Percentiles rank a stretch among this genome's conserved stretches.
These are phyloP conservation scores for Carcina quercana DNA, from an alignment of 2,888 invertebrate species.

Conservation along the genomic window DNA sequence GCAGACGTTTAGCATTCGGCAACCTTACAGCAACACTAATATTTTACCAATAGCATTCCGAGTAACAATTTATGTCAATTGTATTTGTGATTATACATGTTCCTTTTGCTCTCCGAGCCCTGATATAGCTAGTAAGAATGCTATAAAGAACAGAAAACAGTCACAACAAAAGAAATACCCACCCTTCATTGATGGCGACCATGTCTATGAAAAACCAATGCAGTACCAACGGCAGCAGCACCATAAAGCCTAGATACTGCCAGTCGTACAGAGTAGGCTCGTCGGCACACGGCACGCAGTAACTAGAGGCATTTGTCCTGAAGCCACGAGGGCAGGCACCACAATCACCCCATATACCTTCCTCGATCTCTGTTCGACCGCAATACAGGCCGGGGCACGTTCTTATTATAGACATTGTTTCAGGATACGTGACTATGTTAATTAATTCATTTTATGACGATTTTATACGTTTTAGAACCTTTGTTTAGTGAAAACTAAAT, in stretches of 20 bases:
- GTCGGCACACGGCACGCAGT: conserved; percentile 85
- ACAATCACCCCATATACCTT: conserved; percentile 85
- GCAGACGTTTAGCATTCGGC: too few species aligned
- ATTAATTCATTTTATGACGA: too few species aligned
- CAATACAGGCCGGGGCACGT: conserved; percentile 90
- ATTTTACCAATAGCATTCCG: too few species aligned
- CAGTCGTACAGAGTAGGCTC: conserved; percentile 90
- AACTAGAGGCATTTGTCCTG: conserved; percentile 80
- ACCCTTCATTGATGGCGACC: conserved; percentile 84
- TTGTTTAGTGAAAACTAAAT: too few species aligned
- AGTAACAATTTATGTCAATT: too few species aligned
- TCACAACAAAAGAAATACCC: conserved; percentile 20
- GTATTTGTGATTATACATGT: too few species aligned
- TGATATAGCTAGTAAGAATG: too few species aligned
- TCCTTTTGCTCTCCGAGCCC: too few species aligned
- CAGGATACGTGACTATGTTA: too few species aligned
- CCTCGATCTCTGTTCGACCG: conserved; percentile 78
- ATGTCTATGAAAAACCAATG: conserved; percentile 96
- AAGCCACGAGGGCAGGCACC: conserved; percentile 91
- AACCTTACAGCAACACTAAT: too few species aligned
- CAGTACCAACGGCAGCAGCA: conserved; percentile 87
- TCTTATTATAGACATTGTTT: conserved; percentile 49
- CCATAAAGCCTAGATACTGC: conserved; percentile 96
- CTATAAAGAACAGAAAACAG: too few species aligned
- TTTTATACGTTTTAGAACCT: too few species aligned